Conservation (phyloP, 1,140 invertebrate genomes). For the Scaptomyza pallida region DNA sequence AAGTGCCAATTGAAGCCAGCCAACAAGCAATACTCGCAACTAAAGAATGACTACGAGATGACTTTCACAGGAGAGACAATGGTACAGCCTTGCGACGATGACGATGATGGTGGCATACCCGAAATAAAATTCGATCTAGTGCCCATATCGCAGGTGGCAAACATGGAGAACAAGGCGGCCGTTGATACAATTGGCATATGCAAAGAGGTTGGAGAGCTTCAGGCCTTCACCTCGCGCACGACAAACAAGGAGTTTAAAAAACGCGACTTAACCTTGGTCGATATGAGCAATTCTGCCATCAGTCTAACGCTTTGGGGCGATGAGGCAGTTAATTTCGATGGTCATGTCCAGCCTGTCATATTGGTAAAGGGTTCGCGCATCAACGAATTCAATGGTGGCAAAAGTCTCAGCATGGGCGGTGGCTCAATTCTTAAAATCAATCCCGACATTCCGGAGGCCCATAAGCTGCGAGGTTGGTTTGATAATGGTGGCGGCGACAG, state of each 20-base stretch:
- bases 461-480: conserved; percentile 95
- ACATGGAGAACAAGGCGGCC: conserved; percentile 87
- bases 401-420: conserved; percentile 82
- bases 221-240: conserved; percentile 88
- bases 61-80: conserved; percentile 93
- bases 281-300: conserved; percentile 92
- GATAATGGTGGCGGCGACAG: conserved; percentile 89
- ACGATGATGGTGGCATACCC: conserved; percentile 88
- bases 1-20: conserved; percentile 93
- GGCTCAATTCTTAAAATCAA: conserved; percentile 90
- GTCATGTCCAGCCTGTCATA: conserved; percentile 90
- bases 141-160: conserved; percentile 90
- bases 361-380: conserved; percentile 92
- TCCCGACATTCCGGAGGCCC: conserved; percentile 95
- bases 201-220: conserved; percentile 89
- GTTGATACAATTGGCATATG: conserved; percentile 97
- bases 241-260: conserved; percentile 95
- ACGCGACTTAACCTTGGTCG: conserved; percentile 94
- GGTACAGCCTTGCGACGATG: conserved; percentile 89
- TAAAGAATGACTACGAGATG: conserved; percentile 99
- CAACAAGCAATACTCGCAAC: conserved; percentile 93
- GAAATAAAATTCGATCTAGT: conserved; percentile 93
- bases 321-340: conserved; percentile 94
- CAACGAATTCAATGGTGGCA: conserved; percentile 91
- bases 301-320: conserved; percentile 90